Conservation (phyloP, 2,797 vertebrate species). For the Coracias cyanogaster region DNA sequence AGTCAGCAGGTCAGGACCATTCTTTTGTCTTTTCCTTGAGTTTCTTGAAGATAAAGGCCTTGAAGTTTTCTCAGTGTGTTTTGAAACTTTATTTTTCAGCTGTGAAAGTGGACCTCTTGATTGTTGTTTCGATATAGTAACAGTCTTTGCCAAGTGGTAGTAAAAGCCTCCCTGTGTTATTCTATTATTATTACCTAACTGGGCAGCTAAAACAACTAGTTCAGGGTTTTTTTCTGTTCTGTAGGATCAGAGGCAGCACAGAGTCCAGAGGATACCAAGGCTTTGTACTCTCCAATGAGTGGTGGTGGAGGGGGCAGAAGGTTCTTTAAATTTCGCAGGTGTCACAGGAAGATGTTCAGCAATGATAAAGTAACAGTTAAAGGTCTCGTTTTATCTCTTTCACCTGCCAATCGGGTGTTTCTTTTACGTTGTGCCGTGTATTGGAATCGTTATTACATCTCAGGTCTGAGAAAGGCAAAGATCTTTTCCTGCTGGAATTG, state of each 20-base stretch:
- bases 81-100: not conserved
- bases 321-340: not conserved
- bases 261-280: not conserved
- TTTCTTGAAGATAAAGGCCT: not conserved
- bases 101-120: not conserved
- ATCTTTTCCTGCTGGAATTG: not conserved
- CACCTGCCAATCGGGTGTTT: not conserved
- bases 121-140: not conserved
- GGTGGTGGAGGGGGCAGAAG: not conserved
- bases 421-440: not conserved
- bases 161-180: not conserved
- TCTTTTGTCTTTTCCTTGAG: not conserved
- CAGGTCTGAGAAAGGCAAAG: not conserved
- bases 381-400: not conserved
- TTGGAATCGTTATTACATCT: not conserved
- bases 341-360: not conserved
- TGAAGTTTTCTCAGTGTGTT: not conserved
- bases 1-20: accelerated
- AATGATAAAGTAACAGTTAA: not conserved
- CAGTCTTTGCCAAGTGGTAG: not conserved
- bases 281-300: not conserved
- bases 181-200: not conserved
- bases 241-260: not conserved
- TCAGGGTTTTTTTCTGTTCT: not conserved
- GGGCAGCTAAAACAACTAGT: not conserved